Base-by-base conservation (phyloP, 2,797 vertebrate species). In the Odontamblyopus lacepedii region DNA sequence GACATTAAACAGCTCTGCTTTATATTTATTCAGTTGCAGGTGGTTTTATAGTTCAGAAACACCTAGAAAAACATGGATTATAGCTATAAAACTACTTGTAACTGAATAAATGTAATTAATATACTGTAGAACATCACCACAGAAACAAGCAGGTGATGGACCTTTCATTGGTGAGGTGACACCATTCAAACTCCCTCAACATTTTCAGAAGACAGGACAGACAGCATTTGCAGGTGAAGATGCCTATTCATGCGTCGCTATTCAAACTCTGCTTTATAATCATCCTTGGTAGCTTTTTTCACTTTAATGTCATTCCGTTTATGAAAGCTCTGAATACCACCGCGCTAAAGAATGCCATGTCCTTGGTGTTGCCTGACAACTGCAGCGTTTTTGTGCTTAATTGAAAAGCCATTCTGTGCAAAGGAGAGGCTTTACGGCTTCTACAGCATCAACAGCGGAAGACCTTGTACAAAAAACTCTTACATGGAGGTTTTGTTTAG, bases 311-410 rank as follows among this genome's bases (percentile, higher is more conserved):
- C 67, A 66, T 85, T 82, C 77, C 74, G 74, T 89, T 82, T 68
- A 73, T 16, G 65, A 87, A 79, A 75, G 27, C n/a, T 71, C 78
- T 90, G 87, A 90, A 89, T 89, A 74, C 86, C 75, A 75, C 59
- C 8, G 67, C 69, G 50, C 64, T 69, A 79, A 84, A 88, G 79
- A 92, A 90, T 87, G 78, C 61, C 4, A 19, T 85, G 91, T 91
- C 93, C 92, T 93, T 93, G 92, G 89, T 83, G 92, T 92, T 93
- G 92, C 92, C 84, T 91, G 83, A 93, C 92, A 92, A 92, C 92
- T 85, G 48, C 74, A 82, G 78, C 72, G 50, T 63, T 84, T 86
- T 89, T 89, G 79, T 85, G 27, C 79, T 38, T 87, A 86, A 90
- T 82, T 90, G 75, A 93, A 92, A 87, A 77, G 70, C 72, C 27